These are phyloP conservation scores for Orientallactaga sibirica DNA, from an alignment of 2,797 vertebrate genomes.

Conservation along the genomic window DNA sequence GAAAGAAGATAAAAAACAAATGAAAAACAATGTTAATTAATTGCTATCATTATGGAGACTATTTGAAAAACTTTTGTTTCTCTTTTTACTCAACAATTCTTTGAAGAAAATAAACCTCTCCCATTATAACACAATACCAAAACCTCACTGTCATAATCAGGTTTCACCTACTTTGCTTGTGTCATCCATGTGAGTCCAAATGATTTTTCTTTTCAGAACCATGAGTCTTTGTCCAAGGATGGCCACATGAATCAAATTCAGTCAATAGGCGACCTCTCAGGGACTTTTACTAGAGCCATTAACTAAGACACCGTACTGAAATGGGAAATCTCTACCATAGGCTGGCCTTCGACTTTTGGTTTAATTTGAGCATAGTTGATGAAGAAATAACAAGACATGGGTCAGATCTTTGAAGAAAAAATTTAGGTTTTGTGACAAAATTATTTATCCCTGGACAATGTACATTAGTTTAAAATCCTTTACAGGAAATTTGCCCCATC, in stretches of 20 bases:
- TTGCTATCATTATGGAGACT: background rate
- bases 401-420: background rate
- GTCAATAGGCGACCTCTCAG: background rate
- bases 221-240: background rate
- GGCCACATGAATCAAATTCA: background rate
- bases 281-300: background rate
- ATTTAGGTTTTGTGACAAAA: background rate
- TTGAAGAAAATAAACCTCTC: background rate
- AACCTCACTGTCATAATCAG: background rate
- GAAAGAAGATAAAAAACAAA: slow-evolving; percentile 10
- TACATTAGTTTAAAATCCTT: background rate
- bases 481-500: background rate
- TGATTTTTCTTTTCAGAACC: background rate
- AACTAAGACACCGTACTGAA: background rate
- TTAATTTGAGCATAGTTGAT: background rate
- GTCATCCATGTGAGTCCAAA: background rate
- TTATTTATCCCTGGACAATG: background rate
- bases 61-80: background rate
- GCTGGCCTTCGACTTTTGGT: background rate
- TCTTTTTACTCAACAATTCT: background rate
- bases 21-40: background rate
- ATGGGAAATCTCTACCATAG: background rate
- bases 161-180: background rate
- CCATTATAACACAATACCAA: background rate
- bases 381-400: background rate